Evolutionary conservation across 2,888 invertebrate genomes (phyloP).

Genomic region (Dynastes maya): DNA sequence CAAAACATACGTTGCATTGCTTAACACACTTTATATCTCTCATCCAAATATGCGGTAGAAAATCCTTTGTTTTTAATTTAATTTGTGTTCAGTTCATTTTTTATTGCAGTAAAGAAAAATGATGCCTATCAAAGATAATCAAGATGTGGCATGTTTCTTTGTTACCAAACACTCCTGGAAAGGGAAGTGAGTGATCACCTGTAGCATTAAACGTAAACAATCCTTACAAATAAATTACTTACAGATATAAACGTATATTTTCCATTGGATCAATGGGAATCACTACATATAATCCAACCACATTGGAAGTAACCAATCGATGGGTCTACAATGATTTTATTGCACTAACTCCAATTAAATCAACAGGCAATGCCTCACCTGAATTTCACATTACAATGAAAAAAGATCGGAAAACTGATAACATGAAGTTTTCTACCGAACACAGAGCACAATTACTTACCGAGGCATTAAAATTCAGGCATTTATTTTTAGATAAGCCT

Average conservation of each 20-base stretch:
- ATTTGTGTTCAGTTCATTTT: slow-evolving; percentile 9
- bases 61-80: background rate
- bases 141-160: slow-evolving; percentile 96
- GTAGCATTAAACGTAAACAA: slow-evolving; percentile 38
- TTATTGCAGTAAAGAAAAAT: slow-evolving; percentile 70
- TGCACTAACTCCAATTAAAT: slow-evolving; percentile 72
- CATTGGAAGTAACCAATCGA: slow-evolving; percentile 93
- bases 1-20: background rate
- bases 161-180: slow-evolving; percentile 99
- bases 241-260: slow-evolving; percentile 95
- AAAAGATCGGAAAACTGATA: slow-evolving; percentile 92
- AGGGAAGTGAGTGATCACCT: slow-evolving; percentile 83
- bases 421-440: slow-evolving; percentile 97
- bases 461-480: slow-evolving; percentile 88
- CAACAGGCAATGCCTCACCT: slow-evolving; percentile 72
- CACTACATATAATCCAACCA: slow-evolving; percentile 96
- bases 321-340: slow-evolving; percentile 90
- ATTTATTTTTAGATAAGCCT: slow-evolving; percentile 86
- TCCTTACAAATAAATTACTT: slow-evolving; percentile 50
- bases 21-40: background rate
- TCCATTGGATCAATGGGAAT: slow-evolving; percentile 96
- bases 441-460: slow-evolving; percentile 93
- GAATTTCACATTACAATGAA: slow-evolving; percentile 89
- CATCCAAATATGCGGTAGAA: slow-evolving; percentile 6
- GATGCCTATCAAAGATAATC: slow-evolving; percentile 92